These are phyloP conservation scores for Drosophila sulfurigaster DNA, from an alignment of 1,140 invertebrate genomes.

Conservation along the genomic window DNA sequence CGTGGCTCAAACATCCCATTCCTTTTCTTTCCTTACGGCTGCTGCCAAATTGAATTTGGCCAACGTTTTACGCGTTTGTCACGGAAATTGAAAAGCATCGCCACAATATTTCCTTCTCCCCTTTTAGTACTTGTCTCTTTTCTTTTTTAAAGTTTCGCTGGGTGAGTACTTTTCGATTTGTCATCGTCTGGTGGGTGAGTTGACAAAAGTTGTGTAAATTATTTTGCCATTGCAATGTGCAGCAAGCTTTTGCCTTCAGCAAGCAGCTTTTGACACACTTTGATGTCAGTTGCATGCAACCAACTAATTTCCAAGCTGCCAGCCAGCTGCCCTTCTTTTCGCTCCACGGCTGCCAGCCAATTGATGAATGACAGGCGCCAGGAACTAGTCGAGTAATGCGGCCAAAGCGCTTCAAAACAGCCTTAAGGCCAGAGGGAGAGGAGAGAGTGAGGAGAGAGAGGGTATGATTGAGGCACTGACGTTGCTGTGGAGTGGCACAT, in stretches of 20 bases:
- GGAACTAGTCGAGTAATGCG: slow-evolving; percentile 42
- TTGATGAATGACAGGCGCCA: slow-evolving; percentile 67
- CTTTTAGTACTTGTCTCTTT: not conserved
- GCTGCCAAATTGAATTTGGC: slow-evolving; percentile 68
- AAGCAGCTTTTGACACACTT: slow-evolving; percentile 67
- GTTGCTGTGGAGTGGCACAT: slow-evolving; percentile 6
- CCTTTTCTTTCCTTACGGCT: not conserved
- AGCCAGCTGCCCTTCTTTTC: slow-evolving; percentile 6
- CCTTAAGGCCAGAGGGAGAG: slow-evolving; percentile 14
- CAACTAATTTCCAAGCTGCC: slow-evolving; percentile 68
- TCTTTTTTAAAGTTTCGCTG: slow-evolving; percentile 35
- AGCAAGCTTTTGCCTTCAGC: slow-evolving; percentile 39
- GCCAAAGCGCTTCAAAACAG: slow-evolving; percentile 46
- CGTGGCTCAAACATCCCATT: slow-evolving; percentile 23
- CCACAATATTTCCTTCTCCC: slow-evolving; percentile 8
- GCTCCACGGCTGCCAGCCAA: slow-evolving; percentile 17
- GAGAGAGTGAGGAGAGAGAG: not conserved
- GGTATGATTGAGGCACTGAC: not conserved
- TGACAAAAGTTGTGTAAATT: slow-evolving; percentile 78
- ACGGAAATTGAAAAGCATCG: slow-evolving; percentile 77
- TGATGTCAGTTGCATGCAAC: slow-evolving; percentile 74
- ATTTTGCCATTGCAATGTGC: slow-evolving; percentile 66
- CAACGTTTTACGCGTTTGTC: slow-evolving; percentile 67
- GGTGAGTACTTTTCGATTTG: slow-evolving; percentile 26
- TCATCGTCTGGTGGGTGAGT: slow-evolving; percentile 41